Evolutionary conservation across 2,888 invertebrate species (phyloP), one percentile per base, ranked within the genome.

Genomic region (Plutella xylostella): DNA sequence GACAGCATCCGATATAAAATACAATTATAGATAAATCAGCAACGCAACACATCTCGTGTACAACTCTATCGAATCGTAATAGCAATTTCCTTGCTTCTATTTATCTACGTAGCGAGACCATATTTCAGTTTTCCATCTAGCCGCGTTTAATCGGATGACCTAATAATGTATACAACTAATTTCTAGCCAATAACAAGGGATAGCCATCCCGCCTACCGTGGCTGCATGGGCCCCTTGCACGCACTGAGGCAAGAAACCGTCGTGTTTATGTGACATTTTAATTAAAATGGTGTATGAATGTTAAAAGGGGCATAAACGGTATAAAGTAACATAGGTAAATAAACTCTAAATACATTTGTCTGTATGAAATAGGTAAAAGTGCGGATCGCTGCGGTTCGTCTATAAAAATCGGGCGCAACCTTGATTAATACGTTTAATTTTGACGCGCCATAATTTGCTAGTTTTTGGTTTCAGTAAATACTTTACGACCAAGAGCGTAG

Each of bases 141-240:
- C n/a, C 19, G 20, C 30, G 41, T 30, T 45, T 50, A 58, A 57
- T 54, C 44, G 48, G 48, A 48, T 57, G 56, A 56, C 57, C 57
- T 44, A 60, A 50, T 58, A 54, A 55, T 53, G 56, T 44, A 45
- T 49, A 49, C 50, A 51, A 52, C 55, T 58, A 56, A 64, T 63
- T 60, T 53, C 35, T 43, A 48, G 34, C 41, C 51, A 51, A 51
- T 51, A 51, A 49, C 53, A 50, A 45, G 47, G 48, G 50, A 49
- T 51, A 40, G 31, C 39, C 22, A 35, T 41, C 45, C 18, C 7
- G 21, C 31, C 21, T 34, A 17, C 43, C 20, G 28, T 15, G 15
- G 15, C 33, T 33, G 17, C 20, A 31, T 9, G 19, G 12, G 22
- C 39, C 7, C 15, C 39, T 22, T 21, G 15, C 39, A 11, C 9